phyloP scores from a whole-genome alignment of 2,797 vertebrate genomes.

The Rhabdomys pumilio region DNA sequence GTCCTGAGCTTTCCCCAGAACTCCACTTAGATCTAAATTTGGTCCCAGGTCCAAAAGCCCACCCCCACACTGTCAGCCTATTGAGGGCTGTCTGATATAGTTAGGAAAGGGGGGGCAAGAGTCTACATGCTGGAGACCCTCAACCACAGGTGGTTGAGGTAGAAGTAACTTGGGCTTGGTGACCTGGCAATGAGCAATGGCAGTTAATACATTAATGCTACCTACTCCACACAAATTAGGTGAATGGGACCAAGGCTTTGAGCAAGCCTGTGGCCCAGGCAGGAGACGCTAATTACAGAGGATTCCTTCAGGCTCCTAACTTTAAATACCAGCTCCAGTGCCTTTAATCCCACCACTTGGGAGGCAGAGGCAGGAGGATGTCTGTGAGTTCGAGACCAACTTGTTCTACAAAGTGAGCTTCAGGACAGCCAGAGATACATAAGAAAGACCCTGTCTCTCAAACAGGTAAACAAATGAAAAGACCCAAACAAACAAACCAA shows the following conservation, averaged over 20 bases:
- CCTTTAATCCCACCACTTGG: background rate
- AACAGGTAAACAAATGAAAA: background rate
- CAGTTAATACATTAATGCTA: background rate
- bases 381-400: background rate
- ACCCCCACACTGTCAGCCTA: no score
- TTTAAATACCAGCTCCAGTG: background rate
- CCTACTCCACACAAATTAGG: background rate
- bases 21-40: background rate
- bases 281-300: background rate
- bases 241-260: fast-evolving
- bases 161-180: no score
- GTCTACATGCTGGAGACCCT: background rate
- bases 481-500: background rate
- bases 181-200: background rate
- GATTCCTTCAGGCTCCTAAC: background rate
- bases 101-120: no score
- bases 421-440: background rate
- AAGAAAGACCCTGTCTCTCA: background rate
- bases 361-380: background rate
- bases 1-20: background rate
- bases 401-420: background rate
- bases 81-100: background rate
- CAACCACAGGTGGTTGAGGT: background rate
- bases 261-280: background rate
- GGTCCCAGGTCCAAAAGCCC: background rate